Base-by-base conservation (phyloP, 2,888 invertebrate species). In the Dendrolimus pini region DNA sequence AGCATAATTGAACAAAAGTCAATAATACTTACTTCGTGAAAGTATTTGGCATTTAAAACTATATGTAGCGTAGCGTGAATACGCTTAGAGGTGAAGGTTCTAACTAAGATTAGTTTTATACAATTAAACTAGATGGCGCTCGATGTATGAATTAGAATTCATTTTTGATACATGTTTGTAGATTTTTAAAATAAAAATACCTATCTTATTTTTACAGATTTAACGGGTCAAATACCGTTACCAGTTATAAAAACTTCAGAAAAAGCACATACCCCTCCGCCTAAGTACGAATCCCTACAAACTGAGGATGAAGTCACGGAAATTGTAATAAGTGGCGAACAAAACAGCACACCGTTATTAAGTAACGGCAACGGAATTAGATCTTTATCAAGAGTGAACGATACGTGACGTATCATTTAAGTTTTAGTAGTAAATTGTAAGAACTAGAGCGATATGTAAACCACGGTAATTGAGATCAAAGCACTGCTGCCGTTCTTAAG, bases 161-260 rank as follows among this genome's bases (percentile, higher is more conserved):
- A 30, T 30, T 30, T 30, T 30, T 3, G 30, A 3, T 30, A 30
- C 3, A 30, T 30, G 6, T 6, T 30, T 30, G 3, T 30, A 30
- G 30, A 30, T 30, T 6, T 30, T 30, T 30, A 3, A 6, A 30
- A 30, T 30, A 0, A 30, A 30, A 30, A 30, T 30, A 30, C 6
- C 30, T 30, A 30, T 30, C 30, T 30, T 30, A 30, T 61, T 10
- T 60, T 77, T 77, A 2, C 83, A 89, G 89, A 78, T 66, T 74
- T 89, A 9, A 88, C 89, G 0, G 80, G 83, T 7, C 82, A 84
- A 66, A 79, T 86, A 59, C 80, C 87, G 0, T 60, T 89, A 59
- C 74, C 82, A 1, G 56, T 80, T 12, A 61, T 86, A 14, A 78
- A 62, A 56, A 65, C 68, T 9, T 68, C 65, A 9, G 66, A 61